Evolutionary conservation across 2,113 vertebrate genomes (phyloP).

Genomic region (Ammodytes marinus): DNA sequence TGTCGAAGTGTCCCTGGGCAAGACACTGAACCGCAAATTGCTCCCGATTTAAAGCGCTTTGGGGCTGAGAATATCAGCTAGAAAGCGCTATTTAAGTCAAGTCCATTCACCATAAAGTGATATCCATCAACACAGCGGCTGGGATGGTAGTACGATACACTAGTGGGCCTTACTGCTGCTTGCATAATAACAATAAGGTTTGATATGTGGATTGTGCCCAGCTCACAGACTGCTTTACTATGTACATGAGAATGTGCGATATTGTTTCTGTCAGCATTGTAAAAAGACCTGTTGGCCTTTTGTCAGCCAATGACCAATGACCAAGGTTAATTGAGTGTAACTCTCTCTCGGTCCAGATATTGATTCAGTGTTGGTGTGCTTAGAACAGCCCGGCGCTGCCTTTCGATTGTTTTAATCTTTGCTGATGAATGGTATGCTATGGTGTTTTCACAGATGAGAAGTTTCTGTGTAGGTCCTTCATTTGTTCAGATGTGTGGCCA

Average conservation of each 20-base stretch:
- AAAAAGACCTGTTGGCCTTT: not conserved
- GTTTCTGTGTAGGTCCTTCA: not conserved
- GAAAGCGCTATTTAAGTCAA: no score
- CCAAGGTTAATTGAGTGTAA: slow-evolving; percentile 1
- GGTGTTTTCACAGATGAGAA: not conserved
- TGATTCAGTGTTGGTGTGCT: not conserved
- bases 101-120: slow-evolving; percentile 1
- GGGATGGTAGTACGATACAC: not conserved
- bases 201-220: not conserved
- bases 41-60: no score
- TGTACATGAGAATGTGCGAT: not conserved
- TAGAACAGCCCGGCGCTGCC: no score
- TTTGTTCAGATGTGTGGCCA: not conserved
- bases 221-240: not conserved
- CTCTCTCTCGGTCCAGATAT: not conserved
- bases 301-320: not conserved
- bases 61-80: no score
- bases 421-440: not conserved
- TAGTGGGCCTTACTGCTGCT: slow-evolving; percentile 6
- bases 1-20: no score
- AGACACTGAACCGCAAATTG: no score
- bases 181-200: slow-evolving; percentile 1
- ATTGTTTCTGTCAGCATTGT: not conserved
- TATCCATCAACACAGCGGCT: slow-evolving; percentile 32
- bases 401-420: not conserved